phyloP scores from a whole-genome alignment of 2,797 vertebrate species.

The Spinus olivaceus region DNA sequence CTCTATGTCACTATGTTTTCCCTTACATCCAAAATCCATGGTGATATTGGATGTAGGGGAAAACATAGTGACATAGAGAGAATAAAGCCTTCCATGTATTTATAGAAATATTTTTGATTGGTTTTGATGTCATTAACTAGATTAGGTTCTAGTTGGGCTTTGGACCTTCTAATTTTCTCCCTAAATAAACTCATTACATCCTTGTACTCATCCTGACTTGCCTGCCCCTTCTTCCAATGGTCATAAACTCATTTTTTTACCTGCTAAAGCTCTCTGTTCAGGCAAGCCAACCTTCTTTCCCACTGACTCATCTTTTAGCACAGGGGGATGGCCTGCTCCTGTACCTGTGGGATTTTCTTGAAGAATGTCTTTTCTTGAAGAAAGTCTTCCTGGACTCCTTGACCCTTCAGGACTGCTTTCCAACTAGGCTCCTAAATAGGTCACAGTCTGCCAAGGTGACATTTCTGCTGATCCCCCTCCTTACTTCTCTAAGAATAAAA shows the following conservation, averaged over 20 bases:
- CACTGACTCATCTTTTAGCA: not conserved
- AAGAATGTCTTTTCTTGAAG: not conserved
- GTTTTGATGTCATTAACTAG: not conserved
- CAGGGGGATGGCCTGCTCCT: not conserved
- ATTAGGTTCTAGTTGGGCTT: not conserved
- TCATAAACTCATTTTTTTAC: not conserved
- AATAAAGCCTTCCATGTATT: not conserved
- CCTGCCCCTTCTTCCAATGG: not conserved
- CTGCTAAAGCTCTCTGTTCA: not conserved
- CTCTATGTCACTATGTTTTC: not conserved
- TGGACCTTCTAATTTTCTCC: not conserved
- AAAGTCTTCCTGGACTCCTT: not conserved
- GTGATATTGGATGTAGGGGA: too few relatives aligned
- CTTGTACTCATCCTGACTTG: not conserved
- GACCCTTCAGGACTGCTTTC: not conserved
- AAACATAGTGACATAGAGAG: too few relatives aligned
- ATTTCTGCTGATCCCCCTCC: not conserved
- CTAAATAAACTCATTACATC: not conserved
- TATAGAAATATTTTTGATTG: not conserved
- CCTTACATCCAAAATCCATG: not conserved
- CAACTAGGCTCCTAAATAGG: not conserved
- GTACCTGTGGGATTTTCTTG: not conserved
- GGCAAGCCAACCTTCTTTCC: not conserved
- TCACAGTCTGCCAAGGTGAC: not conserved
- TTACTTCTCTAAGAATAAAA: not conserved